Base-by-base conservation (phyloP, 37 sponge, comb jelly and placozoan genomes). In the Oscarella lobularis region DNA sequence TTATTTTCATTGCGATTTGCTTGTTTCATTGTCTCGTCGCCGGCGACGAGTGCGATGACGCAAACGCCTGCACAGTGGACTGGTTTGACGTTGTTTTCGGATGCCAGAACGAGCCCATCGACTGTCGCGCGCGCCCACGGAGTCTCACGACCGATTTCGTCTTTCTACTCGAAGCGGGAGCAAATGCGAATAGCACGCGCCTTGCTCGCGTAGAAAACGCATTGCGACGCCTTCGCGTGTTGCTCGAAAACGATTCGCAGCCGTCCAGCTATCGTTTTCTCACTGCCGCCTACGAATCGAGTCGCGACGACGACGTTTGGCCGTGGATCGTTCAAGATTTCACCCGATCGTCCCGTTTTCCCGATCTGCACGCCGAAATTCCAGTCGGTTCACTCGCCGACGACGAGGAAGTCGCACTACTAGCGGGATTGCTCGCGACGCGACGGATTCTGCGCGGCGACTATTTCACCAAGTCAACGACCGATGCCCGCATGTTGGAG, bases 11-110 rank as follows among this genome's bases (percentile, higher is more conserved):
- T n/a, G n/a, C n/a, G n/a, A n/a, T n/a, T n/a, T n/a, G n/a, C n/a
- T n/a, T n/a, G n/a, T n/a, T n/a, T n/a, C n/a, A n/a, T n/a, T n/a
- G n/a, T n/a, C n/a, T n/a, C n/a, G n/a, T n/a, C n/a, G n/a, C n/a
- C n/a, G n/a, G n/a, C 60, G 60, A 48, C 60, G 60, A 48, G 71
- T 68, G 71, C 71, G 71, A 68, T 14, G 71, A 68, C 33, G 31
- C 29, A 5, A 68, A 68, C 31, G 71, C 71, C 31, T 68, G 71
- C 71, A 68, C 71, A 14, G 29, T 68, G 29, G 71, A 68, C 31
- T 68, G 71, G 71, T 20, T 4, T 5, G 71, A 68, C 31, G 71
- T 14, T 35, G 71, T 30, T 32, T 5, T 34, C 6, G 29, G 71
- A 68, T 68, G 71, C 31, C 71, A 68, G 4, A 32, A 68, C 31